Conservation (phyloP, 2,888 invertebrate genomes). For the Tribolium freemani region DNA sequence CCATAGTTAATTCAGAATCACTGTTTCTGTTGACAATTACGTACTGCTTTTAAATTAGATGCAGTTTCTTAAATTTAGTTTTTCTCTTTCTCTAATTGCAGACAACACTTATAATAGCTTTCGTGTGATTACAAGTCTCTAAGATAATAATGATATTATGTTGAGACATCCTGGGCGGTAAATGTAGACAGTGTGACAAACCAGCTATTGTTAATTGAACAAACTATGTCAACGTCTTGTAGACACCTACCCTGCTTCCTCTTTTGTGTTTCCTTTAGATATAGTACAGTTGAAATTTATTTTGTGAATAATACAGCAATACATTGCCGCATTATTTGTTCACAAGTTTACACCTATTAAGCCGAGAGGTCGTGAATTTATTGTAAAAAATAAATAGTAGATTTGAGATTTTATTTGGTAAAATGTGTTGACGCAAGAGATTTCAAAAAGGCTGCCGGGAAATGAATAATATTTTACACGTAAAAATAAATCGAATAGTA, state of each 20-base stretch:
- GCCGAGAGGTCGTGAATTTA: too few species aligned
- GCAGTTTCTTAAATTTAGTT: neutral
- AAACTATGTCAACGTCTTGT: neutral
- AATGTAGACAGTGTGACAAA: neutral
- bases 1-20: too few species aligned
- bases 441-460: neutral
- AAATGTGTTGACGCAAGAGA: neutral
- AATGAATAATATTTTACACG: slow-evolving; percentile 22
- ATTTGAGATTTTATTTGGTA: neutral
- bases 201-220: neutral
- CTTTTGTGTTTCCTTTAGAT: neutral
- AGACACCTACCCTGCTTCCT: neutral
- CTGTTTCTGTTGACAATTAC: too few species aligned
- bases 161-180: neutral
- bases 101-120: neutral
- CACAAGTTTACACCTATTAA: neutral
- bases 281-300: neutral
- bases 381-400: neutral
- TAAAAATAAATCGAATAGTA: slow-evolving; percentile 17
- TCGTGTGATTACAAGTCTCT: neutral
- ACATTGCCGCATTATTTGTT: neutral
- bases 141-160: neutral
- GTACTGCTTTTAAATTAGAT: too few species aligned
- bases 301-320: neutral
- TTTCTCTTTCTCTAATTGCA: neutral